Base-by-base conservation (phyloP, 2,888 invertebrate genomes). In the Ferrisia virgata region DNA sequence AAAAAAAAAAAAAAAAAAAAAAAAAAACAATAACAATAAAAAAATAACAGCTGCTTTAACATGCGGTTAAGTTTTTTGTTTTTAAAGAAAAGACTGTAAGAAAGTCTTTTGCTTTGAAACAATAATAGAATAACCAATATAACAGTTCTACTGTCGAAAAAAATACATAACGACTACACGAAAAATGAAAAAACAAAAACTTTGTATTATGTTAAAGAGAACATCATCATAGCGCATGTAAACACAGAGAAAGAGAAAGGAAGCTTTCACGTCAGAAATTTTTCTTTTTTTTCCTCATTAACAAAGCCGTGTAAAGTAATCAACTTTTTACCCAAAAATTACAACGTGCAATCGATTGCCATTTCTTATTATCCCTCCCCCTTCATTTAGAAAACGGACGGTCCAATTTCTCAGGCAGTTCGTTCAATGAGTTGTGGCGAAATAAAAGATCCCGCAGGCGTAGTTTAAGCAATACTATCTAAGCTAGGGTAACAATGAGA, bases 1-100 rank as follows among this genome's bases (percentile, higher is more conserved):
- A n/a, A n/a, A n/a, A n/a, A n/a, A n/a, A n/a, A 82, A 39, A 76
- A 69, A 25, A 72, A 82, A 82, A 82, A 69, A n/a, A 40, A 72
- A 82, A 40, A 82, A 82, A 58, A 82, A 82, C 72, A 82, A 82
- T 72, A 82, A 82, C 72, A 82, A 82, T 72, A 82, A 82, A 72
- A 82, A 82, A 72, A 82, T 82, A 82, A 82, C 82, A 69, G 82
- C 72, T 82, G 81, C 81, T 81, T 47, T 33, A 81, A 33, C 47
- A 64, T 11, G 64, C 18, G 69, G 39, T 64, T 82, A 72, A 72
- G 69, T 69, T 64, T 33, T 82, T 72, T 72, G 31, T 72, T 72
- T 72, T 72, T 72, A 33, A 72, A 72, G 33, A 15, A 72, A 72
- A 72, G 3, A 36, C 72, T 11, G 5, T n/a, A 25, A n/a, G 18